Evolutionary conservation across 1,140 invertebrate species (phyloP), one percentile per base, ranked within the genome.

Genomic region (Zaprionus taronus): DNA sequence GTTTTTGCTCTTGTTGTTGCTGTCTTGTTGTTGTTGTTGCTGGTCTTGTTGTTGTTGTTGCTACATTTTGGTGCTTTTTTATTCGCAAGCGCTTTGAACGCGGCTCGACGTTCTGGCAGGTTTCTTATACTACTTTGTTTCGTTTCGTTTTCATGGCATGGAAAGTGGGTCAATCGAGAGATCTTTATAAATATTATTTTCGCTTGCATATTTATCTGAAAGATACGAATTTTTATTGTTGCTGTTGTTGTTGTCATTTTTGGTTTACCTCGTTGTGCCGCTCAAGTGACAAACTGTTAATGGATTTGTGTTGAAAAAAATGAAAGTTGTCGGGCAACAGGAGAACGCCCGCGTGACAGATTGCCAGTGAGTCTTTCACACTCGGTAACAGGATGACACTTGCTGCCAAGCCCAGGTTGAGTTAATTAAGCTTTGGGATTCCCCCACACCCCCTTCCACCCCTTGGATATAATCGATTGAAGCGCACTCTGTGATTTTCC

Each of bases 141-240:
- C 58, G 56, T 61, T 71, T 72, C 49, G 61, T 77, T 72, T 76
- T 76, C 44, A 53, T 67, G 63, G 34, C 63, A 67, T 73, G 70
- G 70, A 74, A 77, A 77, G 75, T 73, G 58, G 71, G 75, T 74
- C 70, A 68, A 77, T 73, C 75, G 75, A 77, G 70, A 77, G 75
- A 73, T 77, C 75, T 77, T 77, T 74, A 73, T 77, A 77, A 68
- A 77, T 73, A 73, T 67, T 47, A 14, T 51, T 77, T 73, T 58
- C 60, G 74, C 70, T 72, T 77, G 74, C 74, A 72, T 77, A 77
- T 77, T 73, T 73, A 77, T 77, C 71, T 67, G 58, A 73, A 68
- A 73, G 64, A 68, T 73, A 64, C 34, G 51, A 31, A 26, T 67
- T 49, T 63, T 28, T 41, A 5, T 38, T 53, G 31, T 34, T 34